Conservation (phyloP, 2,113 vertebrate species). For the Hippocampus comes region DNA sequence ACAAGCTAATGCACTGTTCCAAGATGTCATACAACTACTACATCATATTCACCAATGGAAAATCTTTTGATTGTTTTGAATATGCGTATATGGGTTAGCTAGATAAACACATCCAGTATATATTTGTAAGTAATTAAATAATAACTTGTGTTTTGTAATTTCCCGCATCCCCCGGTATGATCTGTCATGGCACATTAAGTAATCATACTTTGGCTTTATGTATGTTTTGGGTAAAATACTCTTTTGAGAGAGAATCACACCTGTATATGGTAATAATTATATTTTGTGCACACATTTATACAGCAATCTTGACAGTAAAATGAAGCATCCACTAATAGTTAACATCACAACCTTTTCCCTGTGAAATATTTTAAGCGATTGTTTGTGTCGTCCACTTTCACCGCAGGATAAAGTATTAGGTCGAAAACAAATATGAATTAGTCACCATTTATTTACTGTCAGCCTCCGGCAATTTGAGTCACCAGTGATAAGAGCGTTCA, state of each 20-base stretch:
- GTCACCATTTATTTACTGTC: constrained; percentile 18
- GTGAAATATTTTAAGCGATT: neutral
- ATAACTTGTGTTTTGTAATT: too few relatives aligned
- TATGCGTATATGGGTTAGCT: too few relatives aligned
- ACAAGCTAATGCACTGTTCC: neutral
- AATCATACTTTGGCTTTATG: too few relatives aligned
- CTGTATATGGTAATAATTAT: too few relatives aligned
- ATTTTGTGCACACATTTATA: neutral
- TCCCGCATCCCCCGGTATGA: too few relatives aligned
- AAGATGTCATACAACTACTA: neutral
- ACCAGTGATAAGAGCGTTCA: constrained; percentile 14
- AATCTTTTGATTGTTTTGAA: too few relatives aligned
- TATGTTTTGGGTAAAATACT: too few relatives aligned
- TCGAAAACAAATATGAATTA: constrained; percentile 33
- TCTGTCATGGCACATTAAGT: too few relatives aligned
- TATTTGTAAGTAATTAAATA: too few relatives aligned
- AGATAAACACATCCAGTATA: too few relatives aligned
- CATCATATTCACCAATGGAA: too few relatives aligned
- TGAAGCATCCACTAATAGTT: neutral
- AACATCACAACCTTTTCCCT: neutral
- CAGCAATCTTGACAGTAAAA: neutral
- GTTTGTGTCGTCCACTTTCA: constrained; percentile 1
- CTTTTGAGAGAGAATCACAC: too few relatives aligned
- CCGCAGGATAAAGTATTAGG: neutral
- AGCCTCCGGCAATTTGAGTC: constrained; percentile 30